A percentile compares a stretch with the other conserved stretches of the same genome.
These are phyloP conservation scores for Myotis myotis DNA, from an alignment of 2,797 vertebrate genomes.

Conservation along the genomic window DNA sequence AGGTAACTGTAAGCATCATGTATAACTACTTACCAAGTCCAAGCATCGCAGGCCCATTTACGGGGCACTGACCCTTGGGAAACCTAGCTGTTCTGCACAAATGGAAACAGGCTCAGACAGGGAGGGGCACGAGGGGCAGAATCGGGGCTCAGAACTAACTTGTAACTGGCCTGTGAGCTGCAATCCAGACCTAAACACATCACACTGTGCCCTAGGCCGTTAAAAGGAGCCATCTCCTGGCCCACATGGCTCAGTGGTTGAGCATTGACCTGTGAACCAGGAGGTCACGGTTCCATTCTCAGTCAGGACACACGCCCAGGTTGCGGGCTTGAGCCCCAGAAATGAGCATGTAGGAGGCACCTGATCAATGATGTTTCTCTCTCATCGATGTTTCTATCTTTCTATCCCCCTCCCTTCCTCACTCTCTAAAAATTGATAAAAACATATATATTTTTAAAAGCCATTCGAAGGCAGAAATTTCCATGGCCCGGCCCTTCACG, in stretches of 20 bases:
- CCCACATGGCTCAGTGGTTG: not conserved
- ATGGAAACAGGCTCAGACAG: not conserved
- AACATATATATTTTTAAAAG: not conserved
- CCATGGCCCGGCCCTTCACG: not conserved
- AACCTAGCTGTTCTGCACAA: not conserved
- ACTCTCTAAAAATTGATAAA: not conserved
- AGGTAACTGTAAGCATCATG: not conserved
- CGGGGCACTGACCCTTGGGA: not conserved
- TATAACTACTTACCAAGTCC: accelerated
- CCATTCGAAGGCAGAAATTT: too few relatives aligned
- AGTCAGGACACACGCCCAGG: not conserved
- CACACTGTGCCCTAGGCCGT: not conserved
- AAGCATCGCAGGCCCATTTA: too few relatives aligned
- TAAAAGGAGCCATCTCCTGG: not conserved
- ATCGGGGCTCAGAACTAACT: not conserved
- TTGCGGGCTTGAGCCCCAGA: not conserved
- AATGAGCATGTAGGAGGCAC: not conserved
- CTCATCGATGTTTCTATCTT: not conserved
- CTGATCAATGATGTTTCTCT: not conserved
- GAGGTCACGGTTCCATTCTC: not conserved
- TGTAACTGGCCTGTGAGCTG: too few relatives aligned
- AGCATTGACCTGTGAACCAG: not conserved
- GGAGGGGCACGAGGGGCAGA: not conserved
- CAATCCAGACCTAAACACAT: not conserved
- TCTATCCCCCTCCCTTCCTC: not conserved